Conservation (phyloP, 2,888 invertebrate species). For the Hesperia comma region DNA sequence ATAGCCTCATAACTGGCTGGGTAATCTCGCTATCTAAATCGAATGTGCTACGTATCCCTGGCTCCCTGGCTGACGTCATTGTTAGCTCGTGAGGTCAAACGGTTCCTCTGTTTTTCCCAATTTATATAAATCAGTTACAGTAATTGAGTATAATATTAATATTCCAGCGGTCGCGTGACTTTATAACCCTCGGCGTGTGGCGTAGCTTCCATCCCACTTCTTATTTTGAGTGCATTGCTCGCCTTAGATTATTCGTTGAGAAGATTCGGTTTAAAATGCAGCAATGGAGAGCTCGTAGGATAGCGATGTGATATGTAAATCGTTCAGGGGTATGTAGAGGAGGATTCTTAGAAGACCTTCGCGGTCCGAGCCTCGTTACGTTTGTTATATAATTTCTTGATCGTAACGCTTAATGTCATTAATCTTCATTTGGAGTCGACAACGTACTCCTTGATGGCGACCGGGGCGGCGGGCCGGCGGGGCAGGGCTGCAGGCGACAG, state of each 20-base stretch:
- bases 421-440: slow-evolving; percentile 26
- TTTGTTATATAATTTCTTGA: slow-evolving; percentile 33
- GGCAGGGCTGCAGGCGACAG: slow-evolving; percentile 20
- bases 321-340: neutral
- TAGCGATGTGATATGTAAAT: neutral
- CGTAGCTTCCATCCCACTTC: too few relatives aligned
- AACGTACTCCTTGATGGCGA: neutral
- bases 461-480: neutral
- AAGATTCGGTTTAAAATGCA: neutral
- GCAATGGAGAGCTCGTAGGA: neutral
- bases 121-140: slow-evolving; percentile 31
- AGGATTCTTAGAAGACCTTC: slow-evolving; percentile 13
- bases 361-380: slow-evolving; percentile 24
- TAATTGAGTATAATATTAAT: slow-evolving; percentile 35
- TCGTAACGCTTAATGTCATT: slow-evolving; percentile 33
- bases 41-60: slow-evolving; percentile 19
- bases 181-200: slow-evolving; percentile 11
- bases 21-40: slow-evolving; percentile 35
- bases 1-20: slow-evolving; percentile 33
- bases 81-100: slow-evolving; percentile 30
- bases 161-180: slow-evolving; percentile 32
- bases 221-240: neutral
- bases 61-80: slow-evolving; percentile 26
- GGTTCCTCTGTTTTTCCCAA: slow-evolving; percentile 30
- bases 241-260: neutral